These are phyloP conservation scores for Plemyria rubiginata DNA, from an alignment of 2,888 invertebrate species.

Conservation along the genomic window DNA sequence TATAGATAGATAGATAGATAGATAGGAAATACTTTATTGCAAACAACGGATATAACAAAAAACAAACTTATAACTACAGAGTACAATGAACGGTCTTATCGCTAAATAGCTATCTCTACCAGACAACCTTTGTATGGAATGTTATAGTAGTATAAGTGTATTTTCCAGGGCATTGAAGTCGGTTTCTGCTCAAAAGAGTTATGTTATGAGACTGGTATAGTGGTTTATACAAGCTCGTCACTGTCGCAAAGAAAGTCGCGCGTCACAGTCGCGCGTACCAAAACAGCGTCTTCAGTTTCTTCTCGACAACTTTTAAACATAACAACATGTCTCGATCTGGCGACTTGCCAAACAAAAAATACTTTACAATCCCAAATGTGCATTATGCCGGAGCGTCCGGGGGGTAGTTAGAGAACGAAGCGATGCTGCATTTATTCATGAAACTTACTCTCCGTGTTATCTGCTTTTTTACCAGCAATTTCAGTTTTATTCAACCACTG, in stretches of 20 bases:
- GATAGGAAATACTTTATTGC: too few relatives aligned
- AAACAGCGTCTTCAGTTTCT: constrained; percentile 19
- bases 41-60: too few relatives aligned
- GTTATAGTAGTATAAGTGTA: too few relatives aligned
- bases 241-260: not conserved
- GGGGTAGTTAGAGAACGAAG: constrained; percentile 21
- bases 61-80: too few relatives aligned
- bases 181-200: too few relatives aligned
- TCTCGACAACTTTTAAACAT: constrained; percentile 36
- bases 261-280: constrained; percentile 1
- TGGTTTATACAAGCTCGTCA: too few relatives aligned
- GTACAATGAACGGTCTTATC: too few relatives aligned
- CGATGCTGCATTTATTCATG: constrained; percentile 16
- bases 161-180: too few relatives aligned
- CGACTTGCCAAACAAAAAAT: constrained; percentile 43
- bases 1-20: too few relatives aligned
- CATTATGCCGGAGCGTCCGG: constrained; percentile 6
- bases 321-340: constrained; percentile 45
- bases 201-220: too few relatives aligned
- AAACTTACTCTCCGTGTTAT: constrained; percentile 3
- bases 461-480: constrained; percentile 2
- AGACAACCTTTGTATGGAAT: too few relatives aligned
- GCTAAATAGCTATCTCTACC: too few relatives aligned
- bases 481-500: not conserved
- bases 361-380: constrained; percentile 32